Percentiles rank a stretch among this genome's conserved stretches.
Conservation (phyloP, 2,888 invertebrate genomes). For the Plusia festucae region DNA sequence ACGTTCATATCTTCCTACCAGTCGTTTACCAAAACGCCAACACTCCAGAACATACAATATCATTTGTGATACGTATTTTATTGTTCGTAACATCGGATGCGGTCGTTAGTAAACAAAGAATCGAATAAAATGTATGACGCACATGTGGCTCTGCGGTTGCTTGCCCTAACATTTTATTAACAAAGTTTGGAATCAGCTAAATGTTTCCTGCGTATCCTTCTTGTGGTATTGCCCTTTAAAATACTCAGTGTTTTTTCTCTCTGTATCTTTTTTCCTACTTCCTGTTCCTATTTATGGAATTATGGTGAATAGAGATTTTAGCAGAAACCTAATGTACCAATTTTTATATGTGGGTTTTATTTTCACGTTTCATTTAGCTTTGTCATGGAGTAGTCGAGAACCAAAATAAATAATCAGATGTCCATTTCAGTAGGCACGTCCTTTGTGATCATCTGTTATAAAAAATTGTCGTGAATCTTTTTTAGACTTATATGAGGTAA, state of each 20-base stretch:
- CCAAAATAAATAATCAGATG: too few relatives aligned
- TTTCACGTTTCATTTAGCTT: too few relatives aligned
- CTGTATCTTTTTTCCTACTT: too few relatives aligned
- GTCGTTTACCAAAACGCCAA: conserved; percentile 12
- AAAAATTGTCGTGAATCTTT: too few relatives aligned
- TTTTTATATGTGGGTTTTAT: too few relatives aligned
- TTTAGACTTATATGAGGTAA: too few relatives aligned
- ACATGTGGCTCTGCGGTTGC: conserved; percentile 49
- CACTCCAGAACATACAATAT: conserved; percentile 24
- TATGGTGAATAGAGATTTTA: background rate
- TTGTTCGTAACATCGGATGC: conserved; percentile 46
- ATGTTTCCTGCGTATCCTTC: conserved; percentile 26
- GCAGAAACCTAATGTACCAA: background rate
- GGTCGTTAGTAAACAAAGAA: conserved; percentile 62
- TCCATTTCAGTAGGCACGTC: too few relatives aligned
- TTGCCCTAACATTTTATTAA: conserved; percentile 63
- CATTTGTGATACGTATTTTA: conserved; percentile 46
- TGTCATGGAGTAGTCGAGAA: too few relatives aligned
- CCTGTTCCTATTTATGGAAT: conserved; percentile 27
- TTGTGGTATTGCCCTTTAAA: conserved; percentile 43
- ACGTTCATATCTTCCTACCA: too few relatives aligned
- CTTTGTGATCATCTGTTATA: too few relatives aligned
- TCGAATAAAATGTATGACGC: conserved; percentile 55
- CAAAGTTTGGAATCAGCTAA: conserved; percentile 63
- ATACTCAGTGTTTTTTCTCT: conserved; percentile 16